Percentiles rank a stretch among this genome's conserved stretches.
phyloP scores from a whole-genome alignment of 2,797 vertebrate genomes.

The Phalloptychus januarius region DNA sequence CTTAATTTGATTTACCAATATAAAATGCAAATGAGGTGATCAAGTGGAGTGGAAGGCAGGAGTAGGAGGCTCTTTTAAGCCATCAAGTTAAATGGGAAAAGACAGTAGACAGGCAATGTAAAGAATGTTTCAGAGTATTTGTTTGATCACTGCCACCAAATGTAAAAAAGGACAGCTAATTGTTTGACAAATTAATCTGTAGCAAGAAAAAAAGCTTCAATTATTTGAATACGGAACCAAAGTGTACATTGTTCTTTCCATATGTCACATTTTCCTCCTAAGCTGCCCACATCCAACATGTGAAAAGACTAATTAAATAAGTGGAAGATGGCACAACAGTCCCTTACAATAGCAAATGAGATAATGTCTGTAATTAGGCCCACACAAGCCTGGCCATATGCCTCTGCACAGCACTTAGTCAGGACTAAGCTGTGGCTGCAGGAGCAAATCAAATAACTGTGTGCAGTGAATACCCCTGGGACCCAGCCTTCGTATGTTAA shows the following conservation, averaged over 20 bases:
- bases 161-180: constrained; percentile 93
- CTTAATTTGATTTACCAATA: constrained; percentile 99
- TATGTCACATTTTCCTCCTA: constrained; percentile 85
- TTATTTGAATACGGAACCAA: constrained; percentile 78
- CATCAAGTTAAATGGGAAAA: constrained; percentile 98
- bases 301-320: constrained; percentile 99
- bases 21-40: constrained; percentile 99
- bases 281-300: constrained; percentile 93
- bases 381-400: constrained; percentile 85
- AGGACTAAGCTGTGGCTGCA: constrained; percentile 61
- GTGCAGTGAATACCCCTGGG: constrained; percentile 59
- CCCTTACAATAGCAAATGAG: constrained; percentile 90
- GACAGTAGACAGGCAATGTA: constrained; percentile 94
- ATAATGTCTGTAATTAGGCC: constrained; percentile 94
- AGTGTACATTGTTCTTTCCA: constrained; percentile 64
- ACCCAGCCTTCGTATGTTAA: constrained; percentile 36
- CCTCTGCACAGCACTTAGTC: constrained; percentile 77
- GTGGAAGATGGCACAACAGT: constrained; percentile 94
- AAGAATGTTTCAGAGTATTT: constrained; percentile 99
- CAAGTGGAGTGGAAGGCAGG: constrained; percentile 97
- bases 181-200: constrained; percentile 97
- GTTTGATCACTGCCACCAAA: constrained; percentile 98
- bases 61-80: constrained; percentile 94
- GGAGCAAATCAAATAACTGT: constrained; percentile 72
- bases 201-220: constrained; percentile 84